These are phyloP conservation scores for Phocides pigmalion DNA, from an alignment of 1,140 invertebrate genomes.

Conservation along the genomic window DNA sequence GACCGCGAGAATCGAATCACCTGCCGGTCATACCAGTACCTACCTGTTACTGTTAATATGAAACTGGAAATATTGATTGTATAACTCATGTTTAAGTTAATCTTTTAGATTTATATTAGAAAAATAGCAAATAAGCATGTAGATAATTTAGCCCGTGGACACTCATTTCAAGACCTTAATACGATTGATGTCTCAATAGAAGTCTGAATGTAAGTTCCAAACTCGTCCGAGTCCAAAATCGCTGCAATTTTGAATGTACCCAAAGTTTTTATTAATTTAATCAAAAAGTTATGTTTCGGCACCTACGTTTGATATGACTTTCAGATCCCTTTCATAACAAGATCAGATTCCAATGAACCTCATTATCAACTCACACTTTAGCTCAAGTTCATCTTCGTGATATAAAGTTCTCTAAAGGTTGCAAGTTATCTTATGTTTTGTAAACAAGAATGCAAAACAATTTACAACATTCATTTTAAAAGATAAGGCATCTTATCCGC, in stretches of 20 bases:
- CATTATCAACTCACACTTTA: neutral
- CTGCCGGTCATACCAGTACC: neutral
- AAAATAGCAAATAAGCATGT: neutral
- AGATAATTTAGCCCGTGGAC: too few species aligned
- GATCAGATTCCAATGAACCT: neutral
- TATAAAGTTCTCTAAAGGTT: neutral
- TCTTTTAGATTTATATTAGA: neutral
- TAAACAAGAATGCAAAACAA: neutral
- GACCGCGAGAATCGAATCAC: conserved; percentile 38
- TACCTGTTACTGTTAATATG: neutral
- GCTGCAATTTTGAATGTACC: too few species aligned
- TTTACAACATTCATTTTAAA: neutral
- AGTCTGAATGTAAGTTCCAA: too few species aligned
- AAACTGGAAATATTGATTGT: too few species aligned
- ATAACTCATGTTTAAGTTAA: too few species aligned
- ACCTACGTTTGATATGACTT: too few species aligned
- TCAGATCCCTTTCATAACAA: too few species aligned
- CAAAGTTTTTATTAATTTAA: too few species aligned
- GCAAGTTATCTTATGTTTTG: conserved; percentile 2
- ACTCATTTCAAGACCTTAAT: too few species aligned
- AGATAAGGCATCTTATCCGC: neutral
- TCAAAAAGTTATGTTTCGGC: too few species aligned
- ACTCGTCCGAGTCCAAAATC: too few species aligned
- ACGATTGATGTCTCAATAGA: too few species aligned
- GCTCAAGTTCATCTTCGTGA: neutral